Conservation (phyloP, 2,113 vertebrate species). For the Prolemur simus region DNA sequence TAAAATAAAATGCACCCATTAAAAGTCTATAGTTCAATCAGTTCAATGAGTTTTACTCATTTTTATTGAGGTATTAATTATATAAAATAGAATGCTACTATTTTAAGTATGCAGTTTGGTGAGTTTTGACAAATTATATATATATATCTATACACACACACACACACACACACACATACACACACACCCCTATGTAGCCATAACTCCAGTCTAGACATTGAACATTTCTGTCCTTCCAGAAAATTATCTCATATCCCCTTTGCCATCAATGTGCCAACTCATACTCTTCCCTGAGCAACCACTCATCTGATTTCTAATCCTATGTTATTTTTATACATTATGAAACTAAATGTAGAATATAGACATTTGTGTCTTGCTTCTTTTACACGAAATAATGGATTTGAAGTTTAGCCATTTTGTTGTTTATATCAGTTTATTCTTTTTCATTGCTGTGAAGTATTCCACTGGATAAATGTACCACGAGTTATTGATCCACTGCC, state of each 20-base stretch:
- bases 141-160: no score
- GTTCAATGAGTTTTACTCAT: not conserved
- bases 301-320: not conserved
- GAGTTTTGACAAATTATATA: not conserved
- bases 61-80: not conserved
- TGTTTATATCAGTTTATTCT: not conserved
- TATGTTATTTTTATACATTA: not conserved
- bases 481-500: not conserved
- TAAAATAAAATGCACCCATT: not conserved
- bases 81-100: not conserved
- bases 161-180: no score
- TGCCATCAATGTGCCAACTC: not conserved
- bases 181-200: not conserved
- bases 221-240: not conserved
- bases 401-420: not conserved
- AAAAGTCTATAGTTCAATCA: not conserved
- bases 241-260: not conserved
- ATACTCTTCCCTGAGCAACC: not conserved
- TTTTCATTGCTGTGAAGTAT: not conserved
- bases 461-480: not conserved
- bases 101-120: not conserved
- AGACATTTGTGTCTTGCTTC: not conserved
- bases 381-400: not conserved
- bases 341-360: not conserved
- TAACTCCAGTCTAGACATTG: not conserved